These are phyloP conservation scores for Mellivora capensis DNA, from an alignment of 2,113 vertebrate genomes.

Conservation along the genomic window DNA sequence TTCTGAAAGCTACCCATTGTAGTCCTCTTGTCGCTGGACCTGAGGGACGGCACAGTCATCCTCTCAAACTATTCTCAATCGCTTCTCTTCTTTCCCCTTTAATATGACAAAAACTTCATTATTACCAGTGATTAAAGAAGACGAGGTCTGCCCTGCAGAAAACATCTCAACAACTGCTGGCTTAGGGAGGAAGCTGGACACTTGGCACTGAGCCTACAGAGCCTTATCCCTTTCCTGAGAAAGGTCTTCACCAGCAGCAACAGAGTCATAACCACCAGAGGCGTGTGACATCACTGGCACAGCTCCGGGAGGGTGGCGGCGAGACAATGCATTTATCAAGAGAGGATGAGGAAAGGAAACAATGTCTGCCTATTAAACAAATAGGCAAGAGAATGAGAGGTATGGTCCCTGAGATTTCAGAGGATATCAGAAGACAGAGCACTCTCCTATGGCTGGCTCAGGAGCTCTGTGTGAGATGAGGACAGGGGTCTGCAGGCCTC, in stretches of 20 bases:
- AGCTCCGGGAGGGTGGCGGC: neutral
- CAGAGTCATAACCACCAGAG: neutral
- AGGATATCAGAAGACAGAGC: neutral
- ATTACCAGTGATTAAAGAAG: constrained; percentile 77
- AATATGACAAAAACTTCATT: constrained; percentile 78
- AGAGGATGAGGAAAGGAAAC: neutral
- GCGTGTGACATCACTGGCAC: neutral
- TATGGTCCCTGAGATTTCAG: neutral
- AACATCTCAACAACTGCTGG: constrained; percentile 64
- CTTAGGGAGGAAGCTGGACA: constrained; percentile 16
- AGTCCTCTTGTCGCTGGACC: constrained; percentile 82
- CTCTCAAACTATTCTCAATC: constrained; percentile 79
- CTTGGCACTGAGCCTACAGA: constrained; percentile 19
- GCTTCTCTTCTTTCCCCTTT: constrained; percentile 73
- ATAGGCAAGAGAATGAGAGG: neutral
- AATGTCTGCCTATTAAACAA: neutral
- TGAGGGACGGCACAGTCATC: constrained; percentile 82
- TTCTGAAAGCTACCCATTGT: constrained; percentile 86
- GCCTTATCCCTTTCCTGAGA: neutral
- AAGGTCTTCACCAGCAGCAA: neutral
- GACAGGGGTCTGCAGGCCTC: neutral
- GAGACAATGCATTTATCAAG: neutral
- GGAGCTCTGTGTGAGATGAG: neutral
- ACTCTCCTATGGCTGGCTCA: neutral
- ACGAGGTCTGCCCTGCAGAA: constrained; percentile 64